Evolutionary conservation across 2,888 invertebrate species (phyloP).

Genomic region (Acrocera orbiculus): DNA sequence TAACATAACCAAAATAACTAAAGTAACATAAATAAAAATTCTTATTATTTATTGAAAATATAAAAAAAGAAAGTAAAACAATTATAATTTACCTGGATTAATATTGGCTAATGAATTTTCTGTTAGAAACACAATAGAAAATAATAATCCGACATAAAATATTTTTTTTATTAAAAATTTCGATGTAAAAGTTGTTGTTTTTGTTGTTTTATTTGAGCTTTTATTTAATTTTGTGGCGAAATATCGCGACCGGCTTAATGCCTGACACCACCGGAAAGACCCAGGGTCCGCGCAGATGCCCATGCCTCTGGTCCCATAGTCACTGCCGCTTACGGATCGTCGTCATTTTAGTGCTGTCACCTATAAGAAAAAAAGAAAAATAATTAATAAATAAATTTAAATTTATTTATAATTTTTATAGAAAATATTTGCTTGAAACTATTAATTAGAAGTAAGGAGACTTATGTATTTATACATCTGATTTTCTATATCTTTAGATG

Average conservation of each 20-base stretch:
- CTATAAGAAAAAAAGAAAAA: conserved; percentile 24
- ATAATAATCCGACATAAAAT: conserved; percentile 21
- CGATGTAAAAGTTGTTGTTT: conserved; percentile 2
- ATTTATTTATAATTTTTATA: too few species aligned
- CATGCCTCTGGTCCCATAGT: conserved; percentile 82
- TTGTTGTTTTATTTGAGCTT: conserved; percentile 1
- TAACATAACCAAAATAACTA: too few species aligned
- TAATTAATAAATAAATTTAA: background rate
- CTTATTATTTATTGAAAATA: background rate
- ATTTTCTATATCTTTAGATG: too few species aligned
- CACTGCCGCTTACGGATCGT: conserved; percentile 60
- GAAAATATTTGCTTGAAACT: too few species aligned
- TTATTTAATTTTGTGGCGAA: conserved; percentile 23
- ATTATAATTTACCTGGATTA: conserved; percentile 23
- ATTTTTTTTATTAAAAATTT: conserved; percentile 17
- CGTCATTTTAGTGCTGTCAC: conserved; percentile 51
- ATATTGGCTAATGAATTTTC: conserved; percentile 27
- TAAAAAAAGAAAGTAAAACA: background rate
- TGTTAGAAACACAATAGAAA: conserved; percentile 21
- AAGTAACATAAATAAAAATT: too few species aligned
- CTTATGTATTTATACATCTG: too few species aligned
- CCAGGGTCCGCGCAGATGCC: conserved; percentile 76
- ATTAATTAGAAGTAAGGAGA: too few species aligned
- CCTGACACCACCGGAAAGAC: conserved; percentile 46
- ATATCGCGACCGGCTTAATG: conserved; percentile 41